Conservation (phyloP, 2,888 invertebrate species). For the Drosophila gaucha region DNA sequence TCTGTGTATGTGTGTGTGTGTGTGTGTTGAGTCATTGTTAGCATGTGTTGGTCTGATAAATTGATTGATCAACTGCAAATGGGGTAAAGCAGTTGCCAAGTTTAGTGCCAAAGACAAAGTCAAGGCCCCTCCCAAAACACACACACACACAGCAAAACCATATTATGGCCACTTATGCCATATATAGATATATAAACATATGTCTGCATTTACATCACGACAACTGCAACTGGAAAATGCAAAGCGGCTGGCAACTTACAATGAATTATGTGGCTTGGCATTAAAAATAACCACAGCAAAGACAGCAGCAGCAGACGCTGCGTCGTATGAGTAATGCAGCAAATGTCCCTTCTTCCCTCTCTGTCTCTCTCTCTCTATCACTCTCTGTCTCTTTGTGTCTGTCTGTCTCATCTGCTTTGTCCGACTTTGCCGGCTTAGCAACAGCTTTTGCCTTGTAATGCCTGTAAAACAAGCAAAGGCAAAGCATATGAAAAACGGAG, state of each 20-base stretch:
- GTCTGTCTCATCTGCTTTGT: conserved; percentile 20
- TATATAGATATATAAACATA: background rate
- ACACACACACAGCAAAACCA: background rate
- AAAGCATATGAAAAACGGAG: conserved; percentile 3
- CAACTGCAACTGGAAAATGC: conserved; percentile 70
- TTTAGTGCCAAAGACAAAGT: conserved; percentile 37
- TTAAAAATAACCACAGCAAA: conserved; percentile 71
- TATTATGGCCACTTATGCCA: conserved; percentile 1
- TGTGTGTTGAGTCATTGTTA: conserved; percentile 27
- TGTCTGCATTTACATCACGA: conserved; percentile 19
- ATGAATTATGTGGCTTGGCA: conserved; percentile 77
- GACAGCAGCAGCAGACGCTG: conserved; percentile 16
- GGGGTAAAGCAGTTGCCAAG: conserved; percentile 18
- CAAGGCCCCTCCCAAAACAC: conserved; percentile 27
- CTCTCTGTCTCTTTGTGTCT: conserved; percentile 1
- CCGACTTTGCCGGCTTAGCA: conserved; percentile 61
- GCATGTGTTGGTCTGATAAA: conserved; percentile 28
- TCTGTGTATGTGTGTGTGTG: conserved; percentile 4
- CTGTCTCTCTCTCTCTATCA: background rate
- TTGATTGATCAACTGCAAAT: conserved; percentile 41
- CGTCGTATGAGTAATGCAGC: conserved; percentile 69
- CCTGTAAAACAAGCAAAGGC: conserved; percentile 34
- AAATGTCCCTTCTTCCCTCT: conserved; percentile 5
- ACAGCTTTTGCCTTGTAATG: conserved; percentile 56
- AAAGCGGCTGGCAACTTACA: conserved; percentile 72